phyloP scores from a whole-genome alignment of 2,113 vertebrate genomes.

The Peromyscus maniculatus region DNA sequence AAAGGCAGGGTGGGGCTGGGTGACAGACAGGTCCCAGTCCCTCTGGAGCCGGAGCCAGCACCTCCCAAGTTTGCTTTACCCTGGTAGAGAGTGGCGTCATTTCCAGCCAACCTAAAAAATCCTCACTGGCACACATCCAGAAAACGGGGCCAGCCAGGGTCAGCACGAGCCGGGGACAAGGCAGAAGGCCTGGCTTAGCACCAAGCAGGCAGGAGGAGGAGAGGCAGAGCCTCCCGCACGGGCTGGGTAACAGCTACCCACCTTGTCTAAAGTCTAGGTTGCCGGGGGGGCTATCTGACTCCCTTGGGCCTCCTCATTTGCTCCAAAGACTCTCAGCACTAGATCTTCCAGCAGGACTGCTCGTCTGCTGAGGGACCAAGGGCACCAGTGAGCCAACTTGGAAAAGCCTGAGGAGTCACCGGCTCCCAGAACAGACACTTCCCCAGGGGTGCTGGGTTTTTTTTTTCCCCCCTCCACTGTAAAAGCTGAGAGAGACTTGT shows the following conservation, averaged over 20 bases:
- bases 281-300: background rate
- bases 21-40: conserved; percentile 18
- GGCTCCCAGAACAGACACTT: conserved; percentile 46
- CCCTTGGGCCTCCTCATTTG: background rate
- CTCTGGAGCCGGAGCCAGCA: conserved; percentile 54
- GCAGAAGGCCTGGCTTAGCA: conserved; percentile 47
- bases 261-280: background rate
- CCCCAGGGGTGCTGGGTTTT: background rate
- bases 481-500: background rate
- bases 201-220: background rate
- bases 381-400: background rate
- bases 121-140: background rate
- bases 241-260: conserved; percentile 10
- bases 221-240: background rate
- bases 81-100: conserved; percentile 34
- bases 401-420: conserved; percentile 42
- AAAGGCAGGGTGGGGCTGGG: conserved; percentile 53
- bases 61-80: conserved; percentile 64
- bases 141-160: background rate
- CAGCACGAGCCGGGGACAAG: background rate
- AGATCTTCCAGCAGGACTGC: background rate
- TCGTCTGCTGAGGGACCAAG: background rate
- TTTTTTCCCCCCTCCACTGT: background rate
- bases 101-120: conserved; percentile 68
- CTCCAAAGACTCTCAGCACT: conserved; percentile 28